Conservation (phyloP, 35 echinoderm and acorn worm genomes). For the Strongylocentrotus purpuratus region DNA sequence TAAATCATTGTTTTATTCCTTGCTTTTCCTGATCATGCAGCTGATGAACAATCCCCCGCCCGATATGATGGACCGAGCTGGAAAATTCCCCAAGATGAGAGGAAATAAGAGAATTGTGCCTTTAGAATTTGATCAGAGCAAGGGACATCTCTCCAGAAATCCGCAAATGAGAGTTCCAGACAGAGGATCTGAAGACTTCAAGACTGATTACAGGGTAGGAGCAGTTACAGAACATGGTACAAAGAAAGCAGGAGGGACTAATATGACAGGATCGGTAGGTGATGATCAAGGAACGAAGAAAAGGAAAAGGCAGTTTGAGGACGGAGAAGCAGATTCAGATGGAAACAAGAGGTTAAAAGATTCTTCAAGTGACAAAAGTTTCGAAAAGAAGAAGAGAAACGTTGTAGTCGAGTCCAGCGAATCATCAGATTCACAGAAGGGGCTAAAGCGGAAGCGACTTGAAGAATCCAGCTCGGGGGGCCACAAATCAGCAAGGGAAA, state of each 20-base stretch:
- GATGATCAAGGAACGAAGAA: background rate
- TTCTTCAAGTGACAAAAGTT: background rate
- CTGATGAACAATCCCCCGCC: slow-evolving; percentile 76
- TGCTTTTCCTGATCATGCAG: slow-evolving; percentile 52
- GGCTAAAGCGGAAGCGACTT: background rate
- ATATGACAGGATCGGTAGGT: background rate
- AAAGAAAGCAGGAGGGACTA: background rate
- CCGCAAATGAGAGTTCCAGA: background rate
- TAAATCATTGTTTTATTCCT: background rate
- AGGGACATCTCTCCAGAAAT: background rate
- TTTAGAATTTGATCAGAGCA: background rate
- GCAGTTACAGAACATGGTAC: background rate
- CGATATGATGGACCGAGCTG: slow-evolving; percentile 36
- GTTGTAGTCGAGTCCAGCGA: background rate
- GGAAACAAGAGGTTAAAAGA: background rate
- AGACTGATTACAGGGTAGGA: background rate
- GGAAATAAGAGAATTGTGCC: slow-evolving; percentile 58
- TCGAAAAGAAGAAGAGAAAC: background rate
- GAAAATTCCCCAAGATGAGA: slow-evolving; percentile 86
- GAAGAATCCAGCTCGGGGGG: background rate
- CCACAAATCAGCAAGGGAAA: background rate
- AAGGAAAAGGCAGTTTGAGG: background rate
- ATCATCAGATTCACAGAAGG: background rate
- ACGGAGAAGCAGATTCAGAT: background rate
- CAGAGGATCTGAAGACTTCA: background rate